phyloP scores from a whole-genome alignment of 2,113 vertebrate genomes.

The Hemicordylus capensis region DNA sequence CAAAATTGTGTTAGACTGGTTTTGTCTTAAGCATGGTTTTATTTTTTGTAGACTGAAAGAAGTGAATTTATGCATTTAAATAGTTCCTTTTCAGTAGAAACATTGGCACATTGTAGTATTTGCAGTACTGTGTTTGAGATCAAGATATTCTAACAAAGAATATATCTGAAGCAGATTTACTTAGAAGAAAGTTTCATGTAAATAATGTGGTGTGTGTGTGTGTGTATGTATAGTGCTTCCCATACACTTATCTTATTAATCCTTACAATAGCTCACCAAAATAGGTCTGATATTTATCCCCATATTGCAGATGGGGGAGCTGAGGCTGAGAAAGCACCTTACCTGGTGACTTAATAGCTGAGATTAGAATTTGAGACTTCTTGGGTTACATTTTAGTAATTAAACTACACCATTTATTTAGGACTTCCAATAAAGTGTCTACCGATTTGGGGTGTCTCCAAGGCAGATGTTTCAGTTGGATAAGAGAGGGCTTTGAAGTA shows the following conservation, averaged over 20 bases:
- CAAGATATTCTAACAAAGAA: background rate
- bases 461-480: background rate
- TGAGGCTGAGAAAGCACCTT: background rate
- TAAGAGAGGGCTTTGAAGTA: background rate
- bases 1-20: constrained; percentile 62
- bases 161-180: background rate
- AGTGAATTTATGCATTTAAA: background rate
- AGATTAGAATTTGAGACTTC: background rate
- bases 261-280: background rate
- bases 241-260: background rate
- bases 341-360: background rate
- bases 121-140: background rate
- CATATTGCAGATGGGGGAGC: background rate
- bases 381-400: background rate
- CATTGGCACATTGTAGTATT: background rate
- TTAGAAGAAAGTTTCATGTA: background rate
- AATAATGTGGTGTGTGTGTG: too few relatives aligned
- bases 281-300: background rate
- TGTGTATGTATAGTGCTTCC: background rate
- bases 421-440: background rate
- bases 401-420: background rate
- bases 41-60: background rate
- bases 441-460: background rate
- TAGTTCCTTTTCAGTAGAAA: background rate
- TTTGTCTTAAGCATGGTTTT: background rate